Evolutionary conservation across 2,113 vertebrate species (phyloP).

Genomic region (Paramormyrops kingsleyae): DNA sequence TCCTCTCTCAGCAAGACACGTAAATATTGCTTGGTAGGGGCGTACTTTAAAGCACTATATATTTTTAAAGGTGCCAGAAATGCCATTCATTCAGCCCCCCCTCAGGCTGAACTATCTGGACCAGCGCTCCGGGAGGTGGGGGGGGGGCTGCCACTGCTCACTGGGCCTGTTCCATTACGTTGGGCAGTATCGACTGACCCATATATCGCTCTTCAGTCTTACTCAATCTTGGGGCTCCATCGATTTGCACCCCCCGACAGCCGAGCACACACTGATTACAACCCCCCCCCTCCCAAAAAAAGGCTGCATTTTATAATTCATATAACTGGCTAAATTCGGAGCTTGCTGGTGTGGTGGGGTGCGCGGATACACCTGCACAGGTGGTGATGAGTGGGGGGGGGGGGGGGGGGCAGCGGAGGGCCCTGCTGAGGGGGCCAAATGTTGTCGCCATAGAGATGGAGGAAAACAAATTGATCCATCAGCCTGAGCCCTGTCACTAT

Average conservation of each 20-base stretch:
- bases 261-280: conserved; percentile 41
- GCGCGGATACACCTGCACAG: background rate
- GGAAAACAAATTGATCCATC: background rate
- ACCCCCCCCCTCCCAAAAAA: conserved; percentile 3
- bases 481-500: background rate
- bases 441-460: background rate
- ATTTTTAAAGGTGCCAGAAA: conserved; percentile 25
- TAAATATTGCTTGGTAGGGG: conserved; percentile 37
- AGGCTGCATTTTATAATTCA: background rate
- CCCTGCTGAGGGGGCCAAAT: background rate
- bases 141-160: conserved; percentile 17
- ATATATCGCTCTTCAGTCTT: conserved; percentile 33
- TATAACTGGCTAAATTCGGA: too few relatives aligned
- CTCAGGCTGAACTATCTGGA: background rate
- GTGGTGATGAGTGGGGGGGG: conserved; percentile 2
- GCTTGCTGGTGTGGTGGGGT: background rate
- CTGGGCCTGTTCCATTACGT: conserved; percentile 38
- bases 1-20: conserved; percentile 35
- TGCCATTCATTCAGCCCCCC: background rate
- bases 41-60: conserved; percentile 37
- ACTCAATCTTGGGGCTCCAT: conserved; percentile 34
- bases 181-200: conserved; percentile 39
- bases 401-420: background rate
- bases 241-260: conserved; percentile 38
- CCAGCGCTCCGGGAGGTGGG: background rate